Percentiles rank a stretch among this genome's conserved stretches.
phyloP scores from a whole-genome alignment of 1,140 invertebrate genomes.

The Daktulosphaira vitifoliae region DNA sequence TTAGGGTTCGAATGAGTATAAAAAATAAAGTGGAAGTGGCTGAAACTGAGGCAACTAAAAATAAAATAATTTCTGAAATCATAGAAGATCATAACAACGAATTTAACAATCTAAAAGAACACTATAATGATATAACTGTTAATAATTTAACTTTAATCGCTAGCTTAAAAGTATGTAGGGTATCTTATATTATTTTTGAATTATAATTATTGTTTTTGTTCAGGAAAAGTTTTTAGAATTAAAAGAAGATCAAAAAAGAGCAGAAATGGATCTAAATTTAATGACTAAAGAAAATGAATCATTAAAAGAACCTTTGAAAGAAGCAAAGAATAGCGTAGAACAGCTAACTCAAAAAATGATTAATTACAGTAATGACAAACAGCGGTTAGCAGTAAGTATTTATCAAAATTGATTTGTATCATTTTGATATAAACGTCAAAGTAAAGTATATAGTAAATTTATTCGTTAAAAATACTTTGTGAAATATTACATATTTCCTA shows the following conservation, averaged over 20 bases:
- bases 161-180: constrained; percentile 57
- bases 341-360: constrained; percentile 62
- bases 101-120: constrained; percentile 81
- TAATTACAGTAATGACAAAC: constrained; percentile 73
- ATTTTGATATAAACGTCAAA: constrained; percentile 28
- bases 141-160: constrained; percentile 80
- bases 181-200: neutral
- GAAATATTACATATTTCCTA: too few relatives aligned
- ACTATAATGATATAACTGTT: constrained; percentile 86
- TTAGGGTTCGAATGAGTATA: constrained; percentile 63
- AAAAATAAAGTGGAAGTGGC: constrained; percentile 68
- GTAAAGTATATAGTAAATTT: too few relatives aligned
- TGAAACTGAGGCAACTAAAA: constrained; percentile 83
- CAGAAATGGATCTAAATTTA: constrained; percentile 58
- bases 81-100: constrained; percentile 75
- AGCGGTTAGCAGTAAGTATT: constrained; percentile 46
- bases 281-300: constrained; percentile 62
- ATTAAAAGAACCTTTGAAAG: constrained; percentile 59
- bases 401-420: constrained; percentile 9
- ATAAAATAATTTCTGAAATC: constrained; percentile 69
- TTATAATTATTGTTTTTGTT: constrained; percentile 23
- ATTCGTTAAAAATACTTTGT: too few relatives aligned
- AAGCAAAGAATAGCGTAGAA: constrained; percentile 55
- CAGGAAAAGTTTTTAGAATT: constrained; percentile 77
- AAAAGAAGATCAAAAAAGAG: constrained; percentile 68